phyloP scores from a whole-genome alignment of 1,140 invertebrate species.

The Drusus annulatus region DNA sequence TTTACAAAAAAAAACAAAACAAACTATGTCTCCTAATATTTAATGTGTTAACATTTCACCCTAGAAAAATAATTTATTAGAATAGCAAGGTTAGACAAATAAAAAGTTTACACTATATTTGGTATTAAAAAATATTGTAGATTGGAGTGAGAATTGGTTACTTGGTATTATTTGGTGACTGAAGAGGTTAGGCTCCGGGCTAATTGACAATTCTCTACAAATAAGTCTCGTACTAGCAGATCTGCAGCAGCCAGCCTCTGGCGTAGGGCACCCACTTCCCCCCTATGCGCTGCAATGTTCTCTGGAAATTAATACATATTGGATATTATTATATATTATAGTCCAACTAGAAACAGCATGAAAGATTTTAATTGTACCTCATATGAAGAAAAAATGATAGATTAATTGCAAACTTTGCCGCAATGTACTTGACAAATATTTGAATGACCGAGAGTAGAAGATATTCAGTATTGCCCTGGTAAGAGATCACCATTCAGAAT shows the following conservation, averaged over 20 bases:
- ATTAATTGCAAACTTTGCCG: too few relatives aligned
- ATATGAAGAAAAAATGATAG: too few relatives aligned
- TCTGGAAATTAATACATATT: constrained; percentile 34
- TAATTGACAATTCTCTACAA: constrained; percentile 85
- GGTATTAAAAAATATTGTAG: constrained; percentile 10
- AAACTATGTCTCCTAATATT: background rate
- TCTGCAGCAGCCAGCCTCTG: constrained; percentile 80
- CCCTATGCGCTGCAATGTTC: constrained; percentile 66
- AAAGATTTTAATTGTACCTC: too few relatives aligned
- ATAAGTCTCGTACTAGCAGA: constrained; percentile 83
- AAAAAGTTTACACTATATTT: constrained; percentile 31
- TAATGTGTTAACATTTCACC: background rate
- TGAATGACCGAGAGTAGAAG: too few relatives aligned
- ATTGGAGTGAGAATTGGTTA: background rate
- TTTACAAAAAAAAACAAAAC: background rate
- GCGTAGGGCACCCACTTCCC: constrained; percentile 77
- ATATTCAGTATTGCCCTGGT: too few relatives aligned
- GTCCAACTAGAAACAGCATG: too few relatives aligned
- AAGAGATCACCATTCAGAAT: too few relatives aligned
- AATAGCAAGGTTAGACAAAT: constrained; percentile 9
- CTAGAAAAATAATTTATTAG: constrained; percentile 17
- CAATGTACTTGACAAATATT: too few relatives aligned
- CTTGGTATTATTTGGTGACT: constrained; percentile 36
- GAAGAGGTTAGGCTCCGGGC: constrained; percentile 60
- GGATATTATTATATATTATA: too few relatives aligned